phyloP scores from a whole-genome alignment of 2,888 invertebrate genomes.

The Cephalotes varians region DNA sequence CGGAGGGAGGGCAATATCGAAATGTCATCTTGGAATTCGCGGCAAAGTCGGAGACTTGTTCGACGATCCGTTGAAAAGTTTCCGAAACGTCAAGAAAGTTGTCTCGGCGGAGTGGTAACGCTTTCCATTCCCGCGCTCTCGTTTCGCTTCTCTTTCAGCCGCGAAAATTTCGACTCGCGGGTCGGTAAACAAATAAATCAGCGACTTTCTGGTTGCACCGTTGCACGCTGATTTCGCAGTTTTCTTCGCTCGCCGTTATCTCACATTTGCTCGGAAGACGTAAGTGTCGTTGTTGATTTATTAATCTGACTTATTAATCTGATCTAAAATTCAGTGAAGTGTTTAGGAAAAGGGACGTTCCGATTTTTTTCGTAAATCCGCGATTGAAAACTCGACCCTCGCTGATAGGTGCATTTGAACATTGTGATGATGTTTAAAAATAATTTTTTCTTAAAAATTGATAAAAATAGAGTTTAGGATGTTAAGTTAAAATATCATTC shows the following conservation, averaged over 20 bases:
- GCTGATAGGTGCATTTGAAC: background rate
- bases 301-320: background rate
- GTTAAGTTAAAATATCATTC: too few relatives aligned
- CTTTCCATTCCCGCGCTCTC: background rate
- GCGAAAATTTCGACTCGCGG: slow-evolving; percentile 59
- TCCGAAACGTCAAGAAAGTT: slow-evolving; percentile 37
- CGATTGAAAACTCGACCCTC: background rate
- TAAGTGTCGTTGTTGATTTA: slow-evolving; percentile 17
- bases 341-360: background rate
- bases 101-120: slow-evolving; percentile 27
- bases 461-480: too few relatives aligned
- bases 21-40: slow-evolving; percentile 15
- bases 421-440: background rate
- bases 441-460: too few relatives aligned
- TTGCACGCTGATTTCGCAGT: slow-evolving; percentile 75
- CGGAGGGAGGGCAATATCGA: slow-evolving; percentile 20
- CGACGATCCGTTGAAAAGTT: slow-evolving; percentile 34
- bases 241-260: slow-evolving; percentile 50
- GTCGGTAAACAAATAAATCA: slow-evolving; percentile 81
- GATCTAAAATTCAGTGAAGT: background rate
- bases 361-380: background rate
- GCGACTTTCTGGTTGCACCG: slow-evolving; percentile 61
- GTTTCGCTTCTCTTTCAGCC: slow-evolving; percentile 38
- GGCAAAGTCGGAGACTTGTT: slow-evolving; percentile 7
- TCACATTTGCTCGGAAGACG: background rate